Percentiles rank a stretch among this genome's conserved stretches.
Conservation (phyloP, 2,797 vertebrate species). For the Myioborus miniatus region DNA sequence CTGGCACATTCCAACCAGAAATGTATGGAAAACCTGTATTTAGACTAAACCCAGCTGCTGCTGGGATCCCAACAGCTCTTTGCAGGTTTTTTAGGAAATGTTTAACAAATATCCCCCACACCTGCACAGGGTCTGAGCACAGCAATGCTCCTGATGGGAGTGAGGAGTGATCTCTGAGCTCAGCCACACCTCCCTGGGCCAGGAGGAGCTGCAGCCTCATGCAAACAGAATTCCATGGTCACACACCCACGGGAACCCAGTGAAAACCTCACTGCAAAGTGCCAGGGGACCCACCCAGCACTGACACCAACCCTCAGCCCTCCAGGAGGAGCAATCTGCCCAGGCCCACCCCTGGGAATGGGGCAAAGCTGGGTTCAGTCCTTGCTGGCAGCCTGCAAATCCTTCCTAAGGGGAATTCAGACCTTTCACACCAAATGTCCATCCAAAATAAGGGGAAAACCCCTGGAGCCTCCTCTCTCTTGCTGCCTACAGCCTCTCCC, state of each 20-base stretch:
- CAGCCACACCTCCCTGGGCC: rapidly evolving
- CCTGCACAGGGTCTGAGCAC: neutral
- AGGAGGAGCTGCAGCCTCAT: neutral
- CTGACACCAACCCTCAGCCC: neutral
- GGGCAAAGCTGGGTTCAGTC: neutral
- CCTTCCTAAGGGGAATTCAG: neutral
- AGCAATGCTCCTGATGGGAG: neutral
- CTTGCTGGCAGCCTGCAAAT: too few species aligned
- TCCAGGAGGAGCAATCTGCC: neutral
- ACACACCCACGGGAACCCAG: rapidly evolving
- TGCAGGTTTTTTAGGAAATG: neutral
- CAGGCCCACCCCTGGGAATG: rapidly evolving
- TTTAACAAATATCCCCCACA: neutral
- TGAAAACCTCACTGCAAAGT: neutral
- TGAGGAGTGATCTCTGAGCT: neutral
- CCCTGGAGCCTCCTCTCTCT: rapidly evolving
- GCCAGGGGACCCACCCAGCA: rapidly evolving
- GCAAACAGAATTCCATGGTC: neutral
- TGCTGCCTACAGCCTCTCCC: rapidly evolving
- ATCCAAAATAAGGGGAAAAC: rapidly evolving
- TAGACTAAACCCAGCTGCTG: neutral
- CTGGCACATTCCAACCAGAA: neutral
- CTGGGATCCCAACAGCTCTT: neutral
- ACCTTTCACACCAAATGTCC: too few species aligned
- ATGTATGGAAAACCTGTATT: rapidly evolving